phyloP scores from a whole-genome alignment of 2,113 vertebrate species.

The Monopterus albus region DNA sequence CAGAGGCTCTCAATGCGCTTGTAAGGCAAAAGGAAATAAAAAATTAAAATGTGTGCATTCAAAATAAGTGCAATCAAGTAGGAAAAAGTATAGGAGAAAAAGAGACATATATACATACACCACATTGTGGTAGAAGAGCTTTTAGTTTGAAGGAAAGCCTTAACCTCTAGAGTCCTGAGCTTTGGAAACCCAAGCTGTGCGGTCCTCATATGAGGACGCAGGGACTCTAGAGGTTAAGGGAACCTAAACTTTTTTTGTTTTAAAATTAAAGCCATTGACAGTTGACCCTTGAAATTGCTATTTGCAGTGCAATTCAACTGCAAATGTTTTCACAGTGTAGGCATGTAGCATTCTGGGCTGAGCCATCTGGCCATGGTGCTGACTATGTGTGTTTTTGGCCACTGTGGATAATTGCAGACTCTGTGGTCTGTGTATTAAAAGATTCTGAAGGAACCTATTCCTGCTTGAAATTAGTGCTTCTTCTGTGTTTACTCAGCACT shows the following conservation, averaged over 20 bases:
- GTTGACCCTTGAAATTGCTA: constrained; percentile 17
- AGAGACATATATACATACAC: too few relatives aligned
- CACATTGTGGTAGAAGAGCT: too few relatives aligned
- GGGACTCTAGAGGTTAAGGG: too few relatives aligned
- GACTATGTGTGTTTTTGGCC: constrained; percentile 22
- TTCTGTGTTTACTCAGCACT: constrained; percentile 3
- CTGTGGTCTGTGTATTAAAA: constrained; percentile 16
- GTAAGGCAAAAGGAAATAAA: too few relatives aligned
- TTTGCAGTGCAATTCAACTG: constrained; percentile 25
- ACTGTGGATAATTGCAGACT: background rate
- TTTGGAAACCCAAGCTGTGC: too few relatives aligned
- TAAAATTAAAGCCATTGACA: constrained; percentile 22
- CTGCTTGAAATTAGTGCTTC: background rate
- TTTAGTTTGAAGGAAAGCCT: too few relatives aligned
- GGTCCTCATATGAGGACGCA: too few relatives aligned
- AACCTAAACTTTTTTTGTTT: constrained; percentile 6
- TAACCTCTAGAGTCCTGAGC: too few relatives aligned
- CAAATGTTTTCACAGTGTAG: constrained; percentile 18
- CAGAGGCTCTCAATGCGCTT: too few relatives aligned
- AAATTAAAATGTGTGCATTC: too few relatives aligned
- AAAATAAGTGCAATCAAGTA: too few relatives aligned
- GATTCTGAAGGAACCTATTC: constrained; percentile 5
- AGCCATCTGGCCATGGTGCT: constrained; percentile 27
- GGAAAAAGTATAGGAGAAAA: too few relatives aligned
- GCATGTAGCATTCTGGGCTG: constrained; percentile 7